phyloP scores from a whole-genome alignment of 2,888 invertebrate genomes.

The Rotaria magnacalcarata region DNA sequence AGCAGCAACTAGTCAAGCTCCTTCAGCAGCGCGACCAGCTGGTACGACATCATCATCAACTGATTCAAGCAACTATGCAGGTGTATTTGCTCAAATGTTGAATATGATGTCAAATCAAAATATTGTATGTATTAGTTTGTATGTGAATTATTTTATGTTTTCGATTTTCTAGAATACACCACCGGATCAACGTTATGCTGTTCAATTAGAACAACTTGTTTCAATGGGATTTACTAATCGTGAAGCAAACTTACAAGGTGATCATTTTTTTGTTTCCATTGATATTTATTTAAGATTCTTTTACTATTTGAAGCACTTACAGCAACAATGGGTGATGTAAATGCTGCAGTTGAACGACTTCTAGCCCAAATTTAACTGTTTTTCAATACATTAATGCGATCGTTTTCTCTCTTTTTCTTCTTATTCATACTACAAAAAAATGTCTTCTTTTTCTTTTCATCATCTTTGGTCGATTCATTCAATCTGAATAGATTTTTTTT shows the following conservation, averaged over 20 bases:
- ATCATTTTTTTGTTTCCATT: constrained; percentile 5
- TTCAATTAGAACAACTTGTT: constrained; percentile 84
- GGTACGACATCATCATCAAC: constrained; percentile 37
- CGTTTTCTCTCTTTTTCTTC: background rate
- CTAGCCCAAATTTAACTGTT: background rate
- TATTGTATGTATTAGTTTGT: background rate
- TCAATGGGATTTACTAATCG: constrained; percentile 94
- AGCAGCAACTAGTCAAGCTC: background rate
- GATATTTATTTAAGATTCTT: constrained; percentile 50
- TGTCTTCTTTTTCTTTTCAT: constrained; percentile 21
- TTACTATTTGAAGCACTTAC: constrained; percentile 68
- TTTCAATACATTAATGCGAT: background rate
- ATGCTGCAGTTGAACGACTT: constrained; percentile 92
- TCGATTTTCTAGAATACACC: constrained; percentile 61
- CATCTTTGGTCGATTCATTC: background rate
- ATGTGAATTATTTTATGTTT: background rate
- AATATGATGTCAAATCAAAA: constrained; percentile 47
- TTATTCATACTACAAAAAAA: background rate
- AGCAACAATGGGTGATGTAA: constrained; percentile 92
- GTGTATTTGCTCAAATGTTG: constrained; percentile 47
- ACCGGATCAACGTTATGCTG: constrained; percentile 86
- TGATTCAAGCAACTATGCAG: constrained; percentile 41
- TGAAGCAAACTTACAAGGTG: constrained; percentile 84
- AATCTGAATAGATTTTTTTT: background rate
- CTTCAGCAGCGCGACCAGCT: background rate